These are phyloP conservation scores for Peromyscus aztecus DNA, from an alignment of 2,797 vertebrate species.

Conservation along the genomic window DNA sequence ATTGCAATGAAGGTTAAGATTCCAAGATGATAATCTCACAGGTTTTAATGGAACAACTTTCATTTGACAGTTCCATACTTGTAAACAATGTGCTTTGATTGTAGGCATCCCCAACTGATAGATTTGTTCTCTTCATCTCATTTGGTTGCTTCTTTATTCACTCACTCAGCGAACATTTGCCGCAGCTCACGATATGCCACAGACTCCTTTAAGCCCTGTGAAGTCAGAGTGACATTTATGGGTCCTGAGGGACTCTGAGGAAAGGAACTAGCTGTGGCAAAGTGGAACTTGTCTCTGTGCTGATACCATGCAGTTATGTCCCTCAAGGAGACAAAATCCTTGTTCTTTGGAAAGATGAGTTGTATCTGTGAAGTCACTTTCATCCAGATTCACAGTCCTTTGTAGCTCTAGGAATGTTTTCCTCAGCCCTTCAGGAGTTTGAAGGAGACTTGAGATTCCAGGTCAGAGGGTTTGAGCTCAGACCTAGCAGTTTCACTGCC, in stretches of 20 bases:
- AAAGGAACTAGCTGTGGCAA: background rate
- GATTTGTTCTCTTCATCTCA: background rate
- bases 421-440: background rate
- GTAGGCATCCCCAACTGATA: background rate
- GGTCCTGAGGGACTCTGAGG: background rate
- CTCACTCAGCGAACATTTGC: background rate
- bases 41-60: background rate
- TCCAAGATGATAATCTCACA: background rate
- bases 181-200: background rate
- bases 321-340: background rate
- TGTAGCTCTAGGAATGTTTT: background rate
- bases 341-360: background rate
- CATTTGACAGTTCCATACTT: background rate
- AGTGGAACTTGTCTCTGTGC: background rate
- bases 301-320: background rate
- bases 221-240: background rate
- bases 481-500: background rate
- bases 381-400: background rate
- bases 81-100: background rate
- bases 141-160: background rate
- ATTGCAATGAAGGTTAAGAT: conserved; percentile 9
- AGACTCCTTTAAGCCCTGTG: background rate
- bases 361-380: background rate
- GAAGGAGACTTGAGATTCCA: background rate
- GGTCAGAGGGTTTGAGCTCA: background rate